Base-by-base conservation (phyloP, 1,140 invertebrate species). In the Drosophila nasuta region DNA sequence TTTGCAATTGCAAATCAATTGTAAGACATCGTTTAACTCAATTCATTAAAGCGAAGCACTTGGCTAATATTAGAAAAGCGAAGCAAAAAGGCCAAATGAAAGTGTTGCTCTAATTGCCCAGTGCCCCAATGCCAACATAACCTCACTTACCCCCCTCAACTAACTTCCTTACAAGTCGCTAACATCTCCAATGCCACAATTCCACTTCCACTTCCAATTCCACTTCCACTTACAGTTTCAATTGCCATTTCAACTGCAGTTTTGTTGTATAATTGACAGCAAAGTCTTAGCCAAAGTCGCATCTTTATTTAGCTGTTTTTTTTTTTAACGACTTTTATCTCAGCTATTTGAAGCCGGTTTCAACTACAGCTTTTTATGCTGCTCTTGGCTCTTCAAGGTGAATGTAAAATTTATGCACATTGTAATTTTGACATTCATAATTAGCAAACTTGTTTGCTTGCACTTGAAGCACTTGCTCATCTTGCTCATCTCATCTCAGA, bases 401-500 rank as follows among this genome's bases (percentile, higher is more conserved):
- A 66, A 49, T 74, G 63, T 46, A 51, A 51, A 51, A 35, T 66
- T 58, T 59, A 58, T 48, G 51, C 57, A 20, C 49, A 25, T 28
- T 48, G 51, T 43, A 69, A 63, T 64, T 25, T 71, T 75, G 46
- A 82, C 82, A 83, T 80, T 74, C 57, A 63, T 72, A 88, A 80
- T 87, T 82, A 77, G 67, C 30, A 77, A 87, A 83, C 82, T 82
- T 71, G 79, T 66, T 80, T 65, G 5, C 58, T 57, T 86, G 82
- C 79, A 82, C 79, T 82, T 82, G 79, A 56, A 30, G 1, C 20
- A 15, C n/a, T 30, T 33, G 20, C 10, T 20, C 51, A 41, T 8
- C 30, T 15, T 13, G 13, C 13, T 54, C 4, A 57, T 20, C 20
- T 25, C 7, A 38, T 38, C 1, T 38, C 0, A 3, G 6, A 8